These are phyloP conservation scores for Harmothoe impar DNA, from an alignment of 2,888 invertebrate species.

Conservation along the genomic window DNA sequence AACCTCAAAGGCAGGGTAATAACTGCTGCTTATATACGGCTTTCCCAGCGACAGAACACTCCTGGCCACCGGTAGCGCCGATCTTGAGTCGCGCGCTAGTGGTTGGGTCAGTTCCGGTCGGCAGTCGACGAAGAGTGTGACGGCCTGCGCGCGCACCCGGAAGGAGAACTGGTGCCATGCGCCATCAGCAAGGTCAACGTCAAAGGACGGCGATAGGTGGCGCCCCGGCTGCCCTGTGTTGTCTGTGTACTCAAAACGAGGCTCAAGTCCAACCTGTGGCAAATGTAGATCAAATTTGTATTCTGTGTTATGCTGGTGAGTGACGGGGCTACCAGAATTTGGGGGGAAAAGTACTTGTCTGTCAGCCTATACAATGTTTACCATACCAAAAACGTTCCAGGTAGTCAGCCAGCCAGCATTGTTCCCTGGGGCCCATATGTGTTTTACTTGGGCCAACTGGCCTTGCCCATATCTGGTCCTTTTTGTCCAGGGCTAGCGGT, in stretches of 20 bases:
- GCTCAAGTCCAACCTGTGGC: slow-evolving; percentile 40
- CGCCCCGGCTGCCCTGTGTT: slow-evolving; percentile 20
- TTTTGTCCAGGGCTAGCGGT: too few species aligned
- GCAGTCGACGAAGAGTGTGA: slow-evolving; percentile 53
- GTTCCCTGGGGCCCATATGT: too few species aligned
- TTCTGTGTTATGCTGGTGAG: too few species aligned
- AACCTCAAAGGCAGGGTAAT: slow-evolving; percentile 74
- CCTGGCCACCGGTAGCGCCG: background rate
- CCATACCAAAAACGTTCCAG: too few species aligned
- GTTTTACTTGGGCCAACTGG: too few species aligned
- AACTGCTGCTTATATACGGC: slow-evolving; percentile 15
- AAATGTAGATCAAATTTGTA: too few species aligned
- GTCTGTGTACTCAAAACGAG: slow-evolving; percentile 52
- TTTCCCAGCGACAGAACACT: slow-evolving; percentile 44
- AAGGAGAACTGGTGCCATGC: slow-evolving; percentile 77
- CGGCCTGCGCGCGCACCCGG: slow-evolving; percentile 65
- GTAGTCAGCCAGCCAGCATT: too few species aligned
- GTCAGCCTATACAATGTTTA: too few species aligned
- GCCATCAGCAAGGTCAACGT: slow-evolving; percentile 72
- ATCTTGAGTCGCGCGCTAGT: slow-evolving; percentile 5
- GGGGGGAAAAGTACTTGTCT: too few species aligned
- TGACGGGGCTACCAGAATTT: too few species aligned
- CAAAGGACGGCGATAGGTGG: slow-evolving; percentile 69
- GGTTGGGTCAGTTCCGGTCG: slow-evolving; percentile 29
- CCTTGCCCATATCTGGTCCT: too few species aligned